phyloP scores from a whole-genome alignment of 2,113 vertebrate genomes.

The Nothoprocta perdicaria region DNA sequence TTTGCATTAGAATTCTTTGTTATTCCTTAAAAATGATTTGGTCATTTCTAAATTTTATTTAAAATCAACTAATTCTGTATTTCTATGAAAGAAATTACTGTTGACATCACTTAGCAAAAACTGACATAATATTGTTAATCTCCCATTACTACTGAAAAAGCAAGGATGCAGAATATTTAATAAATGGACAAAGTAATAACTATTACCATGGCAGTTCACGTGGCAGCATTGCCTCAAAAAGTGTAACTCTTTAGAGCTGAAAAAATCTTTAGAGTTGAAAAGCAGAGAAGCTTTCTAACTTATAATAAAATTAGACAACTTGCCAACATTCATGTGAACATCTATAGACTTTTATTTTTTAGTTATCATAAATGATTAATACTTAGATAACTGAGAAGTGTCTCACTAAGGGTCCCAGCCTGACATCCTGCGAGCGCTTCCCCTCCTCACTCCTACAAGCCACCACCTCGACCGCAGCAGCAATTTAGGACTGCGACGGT shows the following conservation, averaged over 20 bases:
- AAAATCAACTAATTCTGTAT: not conserved
- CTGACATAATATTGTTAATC: fast-evolving
- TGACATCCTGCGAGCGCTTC: too few species aligned
- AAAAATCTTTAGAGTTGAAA: too few species aligned
- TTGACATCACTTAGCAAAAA: not conserved
- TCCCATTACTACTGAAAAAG: not conserved
- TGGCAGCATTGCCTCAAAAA: not conserved
- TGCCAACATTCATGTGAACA: not conserved
- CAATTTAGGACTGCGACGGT: too few species aligned
- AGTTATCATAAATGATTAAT: not conserved
- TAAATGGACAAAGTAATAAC: not conserved
- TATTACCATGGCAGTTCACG: not conserved
- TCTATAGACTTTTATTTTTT: not conserved
- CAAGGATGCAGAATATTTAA: not conserved
- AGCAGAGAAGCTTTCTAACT: not conserved
- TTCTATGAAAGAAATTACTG: not conserved
- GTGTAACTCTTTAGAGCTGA: not conserved
- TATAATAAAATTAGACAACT: not conserved
- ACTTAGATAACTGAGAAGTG: not conserved
- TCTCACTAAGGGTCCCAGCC: not conserved
- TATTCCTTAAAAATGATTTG: not conserved
- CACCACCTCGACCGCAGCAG: not conserved
- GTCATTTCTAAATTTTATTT: not conserved
- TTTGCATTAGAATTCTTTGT: not conserved
- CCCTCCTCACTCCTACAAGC: not conserved